Evolutionary conservation across 2,888 invertebrate species (phyloP).

Genomic region (Phytoseiulus persimilis): DNA sequence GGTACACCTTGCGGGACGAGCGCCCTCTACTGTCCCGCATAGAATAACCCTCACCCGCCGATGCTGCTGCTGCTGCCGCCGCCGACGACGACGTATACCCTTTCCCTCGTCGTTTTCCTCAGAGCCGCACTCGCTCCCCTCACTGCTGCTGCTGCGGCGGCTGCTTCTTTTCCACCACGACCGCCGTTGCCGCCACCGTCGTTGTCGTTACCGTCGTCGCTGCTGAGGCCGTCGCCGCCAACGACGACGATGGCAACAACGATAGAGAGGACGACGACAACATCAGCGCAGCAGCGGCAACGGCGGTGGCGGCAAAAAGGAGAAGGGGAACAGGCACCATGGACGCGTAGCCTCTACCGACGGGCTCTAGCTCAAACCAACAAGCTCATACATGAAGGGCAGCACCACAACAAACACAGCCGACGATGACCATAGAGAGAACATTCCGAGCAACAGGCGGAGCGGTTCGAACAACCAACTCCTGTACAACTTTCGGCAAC

Average conservation of each 20-base stretch:
- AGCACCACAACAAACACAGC: too few relatives aligned
- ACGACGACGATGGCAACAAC: not conserved
- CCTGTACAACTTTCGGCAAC: too few relatives aligned
- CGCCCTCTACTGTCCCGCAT: conserved; percentile 5
- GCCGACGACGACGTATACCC: not conserved
- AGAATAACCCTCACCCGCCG: not conserved
- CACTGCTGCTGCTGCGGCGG: not conserved
- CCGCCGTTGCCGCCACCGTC: not conserved
- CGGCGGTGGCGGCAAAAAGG: not conserved
- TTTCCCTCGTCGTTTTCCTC: not conserved
- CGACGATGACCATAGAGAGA: too few relatives aligned
- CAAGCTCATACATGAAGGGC: too few relatives aligned
- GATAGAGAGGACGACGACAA: not conserved
- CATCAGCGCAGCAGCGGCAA: not conserved
- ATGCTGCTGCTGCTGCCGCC: not conserved
- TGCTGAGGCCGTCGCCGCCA: not conserved
- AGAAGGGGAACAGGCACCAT: not conserved
- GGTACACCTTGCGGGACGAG: conserved; percentile 5
- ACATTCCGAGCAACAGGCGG: too few relatives aligned
- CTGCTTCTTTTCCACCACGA: not conserved
- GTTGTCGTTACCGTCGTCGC: too few relatives aligned
- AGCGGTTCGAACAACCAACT: too few relatives aligned
- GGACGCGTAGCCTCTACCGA: too few relatives aligned
- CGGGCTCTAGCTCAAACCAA: too few relatives aligned
- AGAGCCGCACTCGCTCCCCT: not conserved